These are phyloP conservation scores for Caenorhabditis parvicauda DNA, from an alignment of 2,888 invertebrate species.

Conservation along the genomic window DNA sequence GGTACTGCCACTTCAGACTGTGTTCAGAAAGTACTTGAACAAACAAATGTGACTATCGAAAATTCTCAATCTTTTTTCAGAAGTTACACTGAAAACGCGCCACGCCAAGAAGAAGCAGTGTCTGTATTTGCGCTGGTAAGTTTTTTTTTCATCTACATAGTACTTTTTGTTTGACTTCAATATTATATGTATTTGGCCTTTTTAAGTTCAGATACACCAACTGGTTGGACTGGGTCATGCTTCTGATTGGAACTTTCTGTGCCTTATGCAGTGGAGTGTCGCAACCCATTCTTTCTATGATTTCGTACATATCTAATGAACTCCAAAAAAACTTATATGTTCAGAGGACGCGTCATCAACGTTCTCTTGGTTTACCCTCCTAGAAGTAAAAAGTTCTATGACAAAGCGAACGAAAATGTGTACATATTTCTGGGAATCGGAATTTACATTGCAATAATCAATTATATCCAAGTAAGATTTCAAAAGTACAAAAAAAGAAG, in stretches of 20 bases:
- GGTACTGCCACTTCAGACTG: no score
- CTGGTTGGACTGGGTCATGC: slow-evolving; percentile 27
- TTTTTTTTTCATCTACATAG: no score
- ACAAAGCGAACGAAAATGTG: slow-evolving; percentile 42
- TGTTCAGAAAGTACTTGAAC: no score
- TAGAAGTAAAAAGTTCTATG: slow-evolving; percentile 30
- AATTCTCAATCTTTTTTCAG: no score
- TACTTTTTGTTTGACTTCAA: no score
- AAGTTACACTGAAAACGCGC: no score
- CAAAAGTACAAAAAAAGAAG: no score
- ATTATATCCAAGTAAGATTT: slow-evolving; percentile 46
- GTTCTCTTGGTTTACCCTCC: slow-evolving; percentile 38
- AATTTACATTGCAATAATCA: slow-evolving; percentile 34
- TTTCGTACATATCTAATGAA: slow-evolving; percentile 14
- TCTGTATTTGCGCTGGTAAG: no score
- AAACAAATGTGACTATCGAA: no score
- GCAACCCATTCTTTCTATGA: slow-evolving; percentile 41
- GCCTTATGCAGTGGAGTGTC: slow-evolving; percentile 35
- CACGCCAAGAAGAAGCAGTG: no score
- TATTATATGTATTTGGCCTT: no score
- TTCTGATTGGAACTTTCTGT: slow-evolving; percentile 38
- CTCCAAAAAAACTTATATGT: background rate
- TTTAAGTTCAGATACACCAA: slow-evolving; percentile 47
- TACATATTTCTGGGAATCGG: slow-evolving; percentile 52
- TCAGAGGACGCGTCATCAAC: slow-evolving; percentile 44